Percentiles rank a stretch among this genome's conserved stretches.
These are phyloP conservation scores for Epistrophella euchroma DNA, from an alignment of 2,888 invertebrate genomes.

Conservation along the genomic window DNA sequence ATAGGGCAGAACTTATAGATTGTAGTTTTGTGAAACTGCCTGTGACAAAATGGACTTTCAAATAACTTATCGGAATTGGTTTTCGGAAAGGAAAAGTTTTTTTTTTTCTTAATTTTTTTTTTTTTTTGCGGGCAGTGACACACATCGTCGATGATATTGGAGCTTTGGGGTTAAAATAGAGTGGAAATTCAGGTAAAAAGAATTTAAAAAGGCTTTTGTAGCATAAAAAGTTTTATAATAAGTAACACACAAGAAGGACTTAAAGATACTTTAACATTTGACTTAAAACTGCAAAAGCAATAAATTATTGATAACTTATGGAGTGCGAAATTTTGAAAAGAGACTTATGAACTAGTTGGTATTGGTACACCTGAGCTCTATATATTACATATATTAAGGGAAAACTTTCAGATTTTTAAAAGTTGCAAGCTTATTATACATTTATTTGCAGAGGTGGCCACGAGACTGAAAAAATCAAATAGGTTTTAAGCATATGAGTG, in stretches of 20 bases:
- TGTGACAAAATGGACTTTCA: slow-evolving; percentile 64
- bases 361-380: not conserved
- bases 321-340: not conserved
- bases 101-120: not conserved
- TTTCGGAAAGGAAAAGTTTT: slow-evolving; percentile 22
- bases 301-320: slow-evolving; percentile 6
- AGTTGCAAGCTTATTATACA: too few relatives aligned
- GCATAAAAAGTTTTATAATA: slow-evolving; percentile 19
- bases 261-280: not conserved
- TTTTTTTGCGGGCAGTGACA: slow-evolving; percentile 12
- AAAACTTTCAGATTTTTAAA: too few relatives aligned
- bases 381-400: too few relatives aligned
- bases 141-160: slow-evolving; percentile 26
- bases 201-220: slow-evolving; percentile 32
- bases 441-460: too few relatives aligned
- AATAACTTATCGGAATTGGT: slow-evolving; percentile 65
- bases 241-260: not conserved
- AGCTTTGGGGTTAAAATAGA: slow-evolving; percentile 38
- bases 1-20: slow-evolving; percentile 56
- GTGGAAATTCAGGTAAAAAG: slow-evolving; percentile 44
- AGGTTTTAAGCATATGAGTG: too few relatives aligned
- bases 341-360: not conserved
- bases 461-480: too few relatives aligned
- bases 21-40: slow-evolving; percentile 62
- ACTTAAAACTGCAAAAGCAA: not conserved